A percentile compares a stretch with the other conserved stretches of the same genome.
Conservation (phyloP, 2,113 vertebrate genomes). For the Parus major region DNA sequence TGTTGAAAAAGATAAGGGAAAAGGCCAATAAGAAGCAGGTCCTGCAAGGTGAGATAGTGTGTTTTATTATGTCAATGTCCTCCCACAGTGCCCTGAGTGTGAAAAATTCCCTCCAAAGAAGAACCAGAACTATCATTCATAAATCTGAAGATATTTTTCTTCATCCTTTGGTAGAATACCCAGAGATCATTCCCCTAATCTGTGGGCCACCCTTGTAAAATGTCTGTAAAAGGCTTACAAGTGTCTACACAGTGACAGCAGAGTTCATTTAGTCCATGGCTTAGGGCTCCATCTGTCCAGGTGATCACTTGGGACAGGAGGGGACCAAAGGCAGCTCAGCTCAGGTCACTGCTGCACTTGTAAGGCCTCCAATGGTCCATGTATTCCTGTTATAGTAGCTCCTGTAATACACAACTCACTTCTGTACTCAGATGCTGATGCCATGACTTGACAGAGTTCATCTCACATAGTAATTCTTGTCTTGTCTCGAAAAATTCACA, state of each 20-base stretch:
- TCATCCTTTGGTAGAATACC: background rate
- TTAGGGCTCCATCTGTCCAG: background rate
- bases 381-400: background rate
- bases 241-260: too few relatives aligned
- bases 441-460: background rate
- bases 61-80: background rate
- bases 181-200: background rate
- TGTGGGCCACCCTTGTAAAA: background rate
- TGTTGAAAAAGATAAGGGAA: background rate
- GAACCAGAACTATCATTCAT: too few relatives aligned
- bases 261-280: background rate
- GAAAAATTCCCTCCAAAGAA: background rate
- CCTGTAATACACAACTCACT: background rate
- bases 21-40: background rate
- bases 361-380: background rate
- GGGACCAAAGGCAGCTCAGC: background rate
- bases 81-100: background rate
- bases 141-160: background rate
- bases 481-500: background rate
- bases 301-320: background rate
- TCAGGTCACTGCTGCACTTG: background rate
- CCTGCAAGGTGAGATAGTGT: background rate
- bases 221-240: background rate
- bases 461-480: background rate
- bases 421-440: background rate